Percentiles rank a stretch among this genome's conserved stretches.
Evolutionary conservation across 2,888 invertebrate genomes (phyloP).

Genomic region (Didymodactylos carnosus): DNA sequence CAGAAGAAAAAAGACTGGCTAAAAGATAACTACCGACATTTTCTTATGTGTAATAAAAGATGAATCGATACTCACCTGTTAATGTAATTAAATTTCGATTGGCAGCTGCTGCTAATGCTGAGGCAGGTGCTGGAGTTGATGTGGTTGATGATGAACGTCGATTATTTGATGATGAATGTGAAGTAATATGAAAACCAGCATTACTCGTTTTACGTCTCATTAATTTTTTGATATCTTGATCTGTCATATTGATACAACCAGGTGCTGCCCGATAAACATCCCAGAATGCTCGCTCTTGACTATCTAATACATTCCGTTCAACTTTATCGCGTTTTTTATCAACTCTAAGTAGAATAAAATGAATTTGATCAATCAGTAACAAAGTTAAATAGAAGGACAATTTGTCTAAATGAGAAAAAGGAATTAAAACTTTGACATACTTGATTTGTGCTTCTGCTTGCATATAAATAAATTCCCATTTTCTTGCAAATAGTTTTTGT

Average conservation of each 20-base stretch:
- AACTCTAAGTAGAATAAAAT: conserved; percentile 40
- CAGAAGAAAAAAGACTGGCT: not conserved
- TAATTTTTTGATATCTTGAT: conserved; percentile 13
- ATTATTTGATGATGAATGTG: not conserved
- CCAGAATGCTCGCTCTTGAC: conserved; percentile 98
- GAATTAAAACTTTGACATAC: conserved; percentile 24
- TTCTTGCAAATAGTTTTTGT: conserved; percentile 95
- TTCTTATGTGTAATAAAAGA: too few species aligned
- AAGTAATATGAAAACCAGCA: not conserved
- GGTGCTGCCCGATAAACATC: conserved; percentile 98
- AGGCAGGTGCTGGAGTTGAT: not conserved
- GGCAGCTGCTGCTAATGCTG: not conserved
- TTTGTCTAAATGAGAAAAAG: too few species aligned
- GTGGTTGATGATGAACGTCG: not conserved
- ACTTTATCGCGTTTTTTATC: conserved; percentile 95
- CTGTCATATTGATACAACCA: conserved; percentile 81
- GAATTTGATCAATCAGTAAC: conserved; percentile 14
- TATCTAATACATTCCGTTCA: conserved; percentile 89
- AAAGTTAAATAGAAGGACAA: not conserved
- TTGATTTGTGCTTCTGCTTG: conserved; percentile 79
- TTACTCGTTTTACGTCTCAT: conserved; percentile 2
- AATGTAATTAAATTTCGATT: not conserved
- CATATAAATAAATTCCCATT: conserved; percentile 99
- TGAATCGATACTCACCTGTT: too few species aligned
- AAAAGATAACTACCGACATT: too few species aligned